phyloP scores from a whole-genome alignment of 2,888 invertebrate genomes.

The Lasius platythorax region DNA sequence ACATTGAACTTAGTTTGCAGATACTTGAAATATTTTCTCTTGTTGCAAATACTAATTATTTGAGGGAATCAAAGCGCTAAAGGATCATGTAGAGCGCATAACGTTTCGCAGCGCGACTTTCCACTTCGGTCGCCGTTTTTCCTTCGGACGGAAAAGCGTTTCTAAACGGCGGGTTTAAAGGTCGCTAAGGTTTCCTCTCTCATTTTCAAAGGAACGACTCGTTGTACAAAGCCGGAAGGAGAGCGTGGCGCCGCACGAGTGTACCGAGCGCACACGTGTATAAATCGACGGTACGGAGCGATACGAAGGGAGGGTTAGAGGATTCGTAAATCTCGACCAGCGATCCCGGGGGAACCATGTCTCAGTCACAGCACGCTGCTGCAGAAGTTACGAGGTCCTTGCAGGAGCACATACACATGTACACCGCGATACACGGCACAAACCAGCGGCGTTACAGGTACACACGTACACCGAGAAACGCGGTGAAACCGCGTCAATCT shows the following conservation, averaged over 20 bases:
- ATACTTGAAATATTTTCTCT: not conserved
- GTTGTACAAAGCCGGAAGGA: slow-evolving; percentile 40
- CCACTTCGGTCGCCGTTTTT: not conserved
- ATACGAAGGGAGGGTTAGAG: slow-evolving; percentile 72
- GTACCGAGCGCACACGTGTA: not conserved
- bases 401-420: slow-evolving; percentile 43
- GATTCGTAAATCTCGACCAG: slow-evolving; percentile 82
- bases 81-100: not conserved
- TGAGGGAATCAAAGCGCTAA: not conserved
- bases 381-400: slow-evolving; percentile 82
- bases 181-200: slow-evolving; percentile 50
- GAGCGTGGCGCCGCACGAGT: slow-evolving; percentile 7
- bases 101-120: slow-evolving; percentile 1
- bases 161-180: slow-evolving; percentile 33
- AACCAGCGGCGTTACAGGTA: not conserved
- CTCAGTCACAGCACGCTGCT: slow-evolving; percentile 84
- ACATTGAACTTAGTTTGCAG: not conserved
- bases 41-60: not conserved
- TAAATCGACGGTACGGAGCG: slow-evolving; percentile 58
- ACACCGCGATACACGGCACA: slow-evolving; percentile 27
- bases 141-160: slow-evolving; percentile 8
- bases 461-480: slow-evolving; percentile 1
- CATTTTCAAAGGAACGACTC: slow-evolving; percentile 30
- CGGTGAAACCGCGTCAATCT: slow-evolving; percentile 60
- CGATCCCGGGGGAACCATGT: slow-evolving; percentile 83